Evolutionary conservation across 2,113 vertebrate genomes (phyloP), one percentile per base, ranked within the genome.

Genomic region (Neodontobutis hainanensis): DNA sequence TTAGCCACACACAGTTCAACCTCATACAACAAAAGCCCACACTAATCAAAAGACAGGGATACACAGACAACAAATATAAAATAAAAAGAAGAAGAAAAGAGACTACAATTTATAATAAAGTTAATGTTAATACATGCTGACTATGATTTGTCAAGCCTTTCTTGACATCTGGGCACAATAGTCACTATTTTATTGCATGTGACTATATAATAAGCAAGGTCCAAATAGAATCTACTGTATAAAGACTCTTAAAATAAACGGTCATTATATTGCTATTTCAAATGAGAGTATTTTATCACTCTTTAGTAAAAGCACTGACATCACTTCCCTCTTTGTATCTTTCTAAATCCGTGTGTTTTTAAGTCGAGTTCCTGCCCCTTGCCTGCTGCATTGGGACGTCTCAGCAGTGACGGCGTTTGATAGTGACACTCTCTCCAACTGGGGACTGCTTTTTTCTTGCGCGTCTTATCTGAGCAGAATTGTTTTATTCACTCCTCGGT

Each of bases 381-480:
- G 42, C 61, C 75, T 51, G 59, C 65, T 40, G 45, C 52, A 61
- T 40, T 34, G 62, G 38, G 65, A 73, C 45, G 46, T 35, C 61
- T 61, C 42, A 3, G 60, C 61, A 55, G 46, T 44, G 7, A 7
- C 0, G 8, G 65, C 52, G 77, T 78, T 68, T 80, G 62, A 77
- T 67, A 69, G 68, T 61, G 65, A 65, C 65, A 42, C 71, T 72
- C 57, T 43, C 47, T 71, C 62, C 40, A 8, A n/a, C 55, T 36
- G 52, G 44, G 44, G 4, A 5, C 43, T 47, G 45, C 19, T 27
- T 27, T 27, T 48, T 38, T 73, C 61, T 64, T 52, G 45, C 34
- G 58, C 27, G n/a, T 64, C 57, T 67, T 65, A 80, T 80, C 80
- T 60, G 62, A 75, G 65, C 57, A 16, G 50, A 66, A 65, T 32